Evolutionary conservation across 2,797 vertebrate species (phyloP), one percentile per base, ranked within the genome.

Genomic region (Gymnocypris eckloni): DNA sequence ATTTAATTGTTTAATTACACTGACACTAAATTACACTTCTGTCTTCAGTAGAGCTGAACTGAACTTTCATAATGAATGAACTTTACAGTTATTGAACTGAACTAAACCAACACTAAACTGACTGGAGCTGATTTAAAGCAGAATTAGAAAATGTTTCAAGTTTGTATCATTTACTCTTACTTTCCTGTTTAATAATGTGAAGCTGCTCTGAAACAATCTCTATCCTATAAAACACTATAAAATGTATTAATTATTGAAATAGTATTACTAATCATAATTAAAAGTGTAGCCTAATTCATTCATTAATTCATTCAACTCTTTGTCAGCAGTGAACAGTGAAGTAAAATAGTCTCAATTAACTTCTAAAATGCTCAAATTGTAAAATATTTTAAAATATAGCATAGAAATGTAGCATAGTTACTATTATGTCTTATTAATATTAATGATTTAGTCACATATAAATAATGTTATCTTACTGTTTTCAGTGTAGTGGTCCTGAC

Each of bases 391-490:
- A 15, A 56, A 39, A 39, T n/a, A 2, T 77, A 77, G 25, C 50
- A 54, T 20, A 20, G 10, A 75, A 20, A 64, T 28, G 59, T 28
- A 28, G 61, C 61, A 64, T 4, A 13, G 52, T 78, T 41, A 59
- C 4, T 41, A 41, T 59, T 15, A 41, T 59, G 13, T 5, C 69
- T 69, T 7, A 4, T 81, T 69, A 2, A 50, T 39, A n/a, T 72
- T 8, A 28, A 66, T 18, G 0, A 66, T 76, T n/a, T 10, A 11
- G 13, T n/a, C 2, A 22, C 0, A 66, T 18, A 16, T 16, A 16
- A 75, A 75, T 45, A 18, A 69, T 45, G 6, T 22, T 22, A 4
- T 79, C 75, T 79, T 85, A 79, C 64, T 79, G n/a, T 85, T 70
- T 66, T 28, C 37, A 70, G 66, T n/a, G 83, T 37, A 79, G 83